Percentiles rank a stretch among this genome's conserved stretches.
Conservation (phyloP, 2,888 invertebrate species). For the Theodoxus fluviatilis region DNA sequence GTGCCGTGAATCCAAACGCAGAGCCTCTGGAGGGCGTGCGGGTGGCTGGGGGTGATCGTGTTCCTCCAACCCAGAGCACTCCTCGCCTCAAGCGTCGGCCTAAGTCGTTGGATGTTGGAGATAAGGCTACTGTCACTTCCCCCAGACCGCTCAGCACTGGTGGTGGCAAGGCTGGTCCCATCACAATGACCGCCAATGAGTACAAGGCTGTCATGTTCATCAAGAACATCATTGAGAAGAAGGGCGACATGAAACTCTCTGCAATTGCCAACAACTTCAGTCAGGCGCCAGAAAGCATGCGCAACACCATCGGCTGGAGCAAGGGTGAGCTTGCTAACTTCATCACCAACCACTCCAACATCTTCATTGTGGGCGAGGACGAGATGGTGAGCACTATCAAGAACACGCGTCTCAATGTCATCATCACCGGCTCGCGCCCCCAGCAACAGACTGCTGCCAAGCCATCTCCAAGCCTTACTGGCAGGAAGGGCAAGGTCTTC, state of each 20-base stretch:
- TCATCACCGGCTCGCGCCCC: conserved; percentile 63
- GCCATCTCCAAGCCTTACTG: conserved; percentile 51
- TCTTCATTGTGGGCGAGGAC: conserved; percentile 60
- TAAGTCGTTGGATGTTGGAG: conserved; percentile 49
- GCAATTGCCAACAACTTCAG: conserved; percentile 59
- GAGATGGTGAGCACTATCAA: conserved; percentile 60
- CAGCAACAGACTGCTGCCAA: conserved; percentile 46
- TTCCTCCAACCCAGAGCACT: conserved; percentile 35
- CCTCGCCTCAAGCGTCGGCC: conserved; percentile 52
- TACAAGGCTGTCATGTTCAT: conserved; percentile 66
- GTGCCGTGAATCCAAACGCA: conserved; percentile 50
- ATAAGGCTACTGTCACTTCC: conserved; percentile 36
- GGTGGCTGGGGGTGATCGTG: conserved; percentile 22
- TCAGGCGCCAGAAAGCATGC: conserved; percentile 60
- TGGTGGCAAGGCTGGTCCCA: conserved; percentile 52
- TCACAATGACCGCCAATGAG: conserved; percentile 66
- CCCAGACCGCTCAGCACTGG: conserved; percentile 37
- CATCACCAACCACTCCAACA: conserved; percentile 57
- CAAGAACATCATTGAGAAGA: conserved; percentile 63
- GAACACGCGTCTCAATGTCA: conserved; percentile 62
- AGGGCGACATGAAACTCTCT: conserved; percentile 57
- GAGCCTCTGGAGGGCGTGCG: conserved; percentile 46
- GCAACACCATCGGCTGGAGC: conserved; percentile 64
- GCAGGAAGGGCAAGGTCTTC: conserved; percentile 62
- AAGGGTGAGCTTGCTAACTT: conserved; percentile 62